Evolutionary conservation across 2,113 vertebrate genomes (phyloP).

Genomic region (Podocnemis expansa): DNA sequence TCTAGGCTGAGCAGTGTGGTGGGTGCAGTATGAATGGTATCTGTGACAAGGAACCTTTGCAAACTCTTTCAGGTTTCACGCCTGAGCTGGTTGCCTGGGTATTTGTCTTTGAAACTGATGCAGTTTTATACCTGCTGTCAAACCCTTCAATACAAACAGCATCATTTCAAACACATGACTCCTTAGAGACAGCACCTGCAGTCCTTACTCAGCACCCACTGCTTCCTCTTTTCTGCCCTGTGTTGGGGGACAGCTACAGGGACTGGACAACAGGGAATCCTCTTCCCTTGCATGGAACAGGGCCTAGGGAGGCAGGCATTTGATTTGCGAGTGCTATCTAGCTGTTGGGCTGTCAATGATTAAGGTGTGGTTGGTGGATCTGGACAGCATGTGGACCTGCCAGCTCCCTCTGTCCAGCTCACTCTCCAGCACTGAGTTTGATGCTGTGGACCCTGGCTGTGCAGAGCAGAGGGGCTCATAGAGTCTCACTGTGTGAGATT

Average conservation of each 20-base stretch:
- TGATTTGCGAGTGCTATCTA: background rate
- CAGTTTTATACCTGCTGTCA: too few species aligned
- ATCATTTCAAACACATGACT: background rate
- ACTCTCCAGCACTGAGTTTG: accelerated
- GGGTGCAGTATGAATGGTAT: background rate
- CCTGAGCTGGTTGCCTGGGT: background rate
- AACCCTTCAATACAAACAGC: background rate
- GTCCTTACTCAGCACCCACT: accelerated
- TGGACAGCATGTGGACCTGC: background rate
- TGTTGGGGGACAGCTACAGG: background rate
- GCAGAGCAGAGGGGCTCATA: background rate
- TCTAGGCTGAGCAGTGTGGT: background rate
- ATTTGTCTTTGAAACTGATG: background rate
- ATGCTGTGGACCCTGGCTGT: too few species aligned
- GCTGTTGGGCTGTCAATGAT: background rate
- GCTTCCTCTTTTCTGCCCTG: accelerated
- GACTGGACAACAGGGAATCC: background rate
- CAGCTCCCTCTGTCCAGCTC: too few species aligned
- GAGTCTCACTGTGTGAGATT: background rate
- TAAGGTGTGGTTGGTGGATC: background rate
- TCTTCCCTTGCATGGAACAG: background rate
- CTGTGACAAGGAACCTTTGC: accelerated
- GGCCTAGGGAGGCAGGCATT: background rate
- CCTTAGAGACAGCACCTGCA: background rate
- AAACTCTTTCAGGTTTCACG: background rate